phyloP scores from a whole-genome alignment of 2,888 invertebrate genomes.

The Microchrysa polita region DNA sequence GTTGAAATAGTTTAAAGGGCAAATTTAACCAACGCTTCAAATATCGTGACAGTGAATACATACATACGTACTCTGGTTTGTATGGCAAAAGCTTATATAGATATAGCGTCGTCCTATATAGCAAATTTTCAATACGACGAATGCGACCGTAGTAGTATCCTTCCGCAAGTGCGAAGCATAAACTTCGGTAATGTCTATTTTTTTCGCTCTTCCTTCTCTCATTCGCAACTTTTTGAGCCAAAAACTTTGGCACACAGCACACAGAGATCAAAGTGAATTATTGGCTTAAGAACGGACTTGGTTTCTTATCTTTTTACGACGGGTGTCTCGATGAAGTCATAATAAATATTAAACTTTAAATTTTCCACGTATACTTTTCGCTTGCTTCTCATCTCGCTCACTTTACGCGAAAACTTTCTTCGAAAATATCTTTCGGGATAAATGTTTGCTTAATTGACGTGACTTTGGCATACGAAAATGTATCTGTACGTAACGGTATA shows the following conservation, averaged over 20 bases:
- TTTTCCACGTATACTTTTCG: slow-evolving; percentile 21
- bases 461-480: slow-evolving; percentile 18
- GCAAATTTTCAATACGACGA: neutral
- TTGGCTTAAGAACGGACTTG: slow-evolving; percentile 39
- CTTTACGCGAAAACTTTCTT: neutral
- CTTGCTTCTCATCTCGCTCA: too few relatives aligned
- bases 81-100: slow-evolving; percentile 28
- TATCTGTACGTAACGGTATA: too few relatives aligned
- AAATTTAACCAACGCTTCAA: neutral
- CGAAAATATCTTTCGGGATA: slow-evolving; percentile 12
- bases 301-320: slow-evolving; percentile 2
- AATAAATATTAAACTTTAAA: slow-evolving; percentile 41
- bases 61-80: slow-evolving; percentile 11
- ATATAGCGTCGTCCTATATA: slow-evolving; percentile 2
- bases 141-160: neutral
- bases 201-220: too few relatives aligned
- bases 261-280: slow-evolving; percentile 43
- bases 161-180: slow-evolving; percentile 22
- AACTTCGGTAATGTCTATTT: neutral
- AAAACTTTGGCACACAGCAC: slow-evolving; percentile 37
- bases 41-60: neutral
- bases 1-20: too few relatives aligned
- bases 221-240: neutral
- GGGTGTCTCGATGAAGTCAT: slow-evolving; percentile 27
- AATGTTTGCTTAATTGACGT: slow-evolving; percentile 37